Conservation (phyloP, 2,888 invertebrate genomes). For the Caenorhabditis wallacei region DNA sequence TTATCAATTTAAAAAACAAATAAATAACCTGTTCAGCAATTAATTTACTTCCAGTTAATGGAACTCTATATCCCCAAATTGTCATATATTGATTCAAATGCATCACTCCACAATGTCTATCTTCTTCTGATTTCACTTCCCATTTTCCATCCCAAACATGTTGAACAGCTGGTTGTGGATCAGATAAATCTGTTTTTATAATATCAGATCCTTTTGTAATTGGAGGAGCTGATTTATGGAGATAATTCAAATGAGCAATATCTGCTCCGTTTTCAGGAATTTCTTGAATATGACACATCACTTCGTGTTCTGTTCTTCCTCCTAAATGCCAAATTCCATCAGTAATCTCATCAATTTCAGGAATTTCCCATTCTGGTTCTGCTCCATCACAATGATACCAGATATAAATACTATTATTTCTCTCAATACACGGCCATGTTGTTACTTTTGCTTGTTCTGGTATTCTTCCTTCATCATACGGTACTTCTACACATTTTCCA, state of each 20-base stretch:
- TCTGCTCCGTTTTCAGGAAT: constrained; percentile 94
- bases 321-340: constrained; percentile 87
- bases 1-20: not conserved
- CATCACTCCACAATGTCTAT: constrained; percentile 87
- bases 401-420: constrained; percentile 89
- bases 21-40: constrained; percentile 73
- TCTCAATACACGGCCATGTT: constrained; percentile 88
- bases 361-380: constrained; percentile 88
- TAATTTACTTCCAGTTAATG: constrained; percentile 72
- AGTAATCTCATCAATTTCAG: constrained; percentile 86
- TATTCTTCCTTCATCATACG: constrained; percentile 86
- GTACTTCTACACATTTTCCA: constrained; percentile 89
- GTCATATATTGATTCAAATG: constrained; percentile 86
- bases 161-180: constrained; percentile 68
- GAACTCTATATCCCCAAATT: constrained; percentile 68
- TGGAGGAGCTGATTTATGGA: constrained; percentile 86
- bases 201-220: constrained; percentile 70
- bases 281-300: constrained; percentile 86
- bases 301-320: constrained; percentile 89
- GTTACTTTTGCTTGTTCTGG: constrained; percentile 87
- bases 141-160: constrained; percentile 88
- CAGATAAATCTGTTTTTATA: constrained; percentile 70
- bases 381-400: constrained; percentile 90
- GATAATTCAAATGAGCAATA: constrained; percentile 89
- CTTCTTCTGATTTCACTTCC: constrained; percentile 85